Evolutionary conservation across 2,888 invertebrate species (phyloP).

Genomic region (Erebia epiphron): DNA sequence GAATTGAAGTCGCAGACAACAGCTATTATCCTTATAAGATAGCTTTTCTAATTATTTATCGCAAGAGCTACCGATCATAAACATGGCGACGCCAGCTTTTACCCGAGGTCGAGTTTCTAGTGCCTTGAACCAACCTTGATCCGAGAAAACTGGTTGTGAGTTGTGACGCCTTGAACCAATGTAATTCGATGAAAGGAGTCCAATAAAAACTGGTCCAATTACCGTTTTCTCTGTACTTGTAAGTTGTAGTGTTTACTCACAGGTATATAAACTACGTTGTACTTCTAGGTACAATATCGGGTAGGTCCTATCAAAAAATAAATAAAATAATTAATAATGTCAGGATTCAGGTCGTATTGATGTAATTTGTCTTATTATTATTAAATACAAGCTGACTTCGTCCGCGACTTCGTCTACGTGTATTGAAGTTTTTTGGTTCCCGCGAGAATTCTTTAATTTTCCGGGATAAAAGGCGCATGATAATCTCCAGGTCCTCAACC

Average conservation of each 20-base stretch:
- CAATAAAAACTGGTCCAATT: constrained; percentile 34
- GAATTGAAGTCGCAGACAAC: too few relatives aligned
- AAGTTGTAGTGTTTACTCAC: constrained; percentile 4
- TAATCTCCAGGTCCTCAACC: too few relatives aligned
- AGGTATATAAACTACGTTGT: neutral
- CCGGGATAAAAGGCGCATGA: too few relatives aligned
- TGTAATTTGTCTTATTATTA: neutral
- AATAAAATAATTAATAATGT: neutral
- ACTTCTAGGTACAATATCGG: too few relatives aligned
- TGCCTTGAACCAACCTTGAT: constrained; percentile 39
- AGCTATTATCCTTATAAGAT: neutral
- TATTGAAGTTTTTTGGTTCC: too few relatives aligned
- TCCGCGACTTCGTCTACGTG: too few relatives aligned
- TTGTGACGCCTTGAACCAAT: constrained; percentile 32
- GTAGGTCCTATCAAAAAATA: too few relatives aligned
- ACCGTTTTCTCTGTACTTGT: constrained; percentile 19
- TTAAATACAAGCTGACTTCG: neutral
- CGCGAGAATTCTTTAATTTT: neutral
- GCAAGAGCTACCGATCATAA: constrained; percentile 23
- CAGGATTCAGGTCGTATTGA: neutral
- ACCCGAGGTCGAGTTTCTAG: constrained; percentile 35
- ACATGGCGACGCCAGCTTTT: constrained; percentile 31
- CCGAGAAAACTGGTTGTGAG: constrained; percentile 31
- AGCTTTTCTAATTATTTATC: neutral
- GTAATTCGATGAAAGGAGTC: constrained; percentile 35